These are phyloP conservation scores for Ophion slaviceki DNA, from an alignment of 2,888 invertebrate species.

Conservation along the genomic window DNA sequence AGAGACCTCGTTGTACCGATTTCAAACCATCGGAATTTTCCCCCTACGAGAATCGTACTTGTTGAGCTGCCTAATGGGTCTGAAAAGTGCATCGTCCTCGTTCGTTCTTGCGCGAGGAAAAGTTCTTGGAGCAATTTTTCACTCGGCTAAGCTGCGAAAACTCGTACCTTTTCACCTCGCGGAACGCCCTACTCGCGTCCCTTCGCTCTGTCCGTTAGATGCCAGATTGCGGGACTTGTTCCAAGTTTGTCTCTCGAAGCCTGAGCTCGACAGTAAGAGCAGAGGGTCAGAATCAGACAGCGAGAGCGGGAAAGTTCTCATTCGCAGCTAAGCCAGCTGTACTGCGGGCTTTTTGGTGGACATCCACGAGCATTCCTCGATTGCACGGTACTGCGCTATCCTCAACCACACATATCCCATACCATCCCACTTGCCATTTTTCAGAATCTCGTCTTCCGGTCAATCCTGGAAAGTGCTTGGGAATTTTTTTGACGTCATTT, in stretches of 20 bases:
- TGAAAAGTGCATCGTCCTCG: slow-evolving; percentile 69
- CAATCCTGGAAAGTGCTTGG: slow-evolving; percentile 34
- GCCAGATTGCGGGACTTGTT: slow-evolving; percentile 81
- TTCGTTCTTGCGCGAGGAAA: slow-evolving; percentile 67
- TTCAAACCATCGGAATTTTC: slow-evolving; percentile 43
- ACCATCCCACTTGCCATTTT: slow-evolving; percentile 22
- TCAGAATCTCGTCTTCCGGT: background rate
- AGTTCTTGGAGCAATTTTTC: slow-evolving; percentile 81
- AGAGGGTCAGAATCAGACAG: slow-evolving; percentile 18
- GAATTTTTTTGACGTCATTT: slow-evolving; percentile 21
- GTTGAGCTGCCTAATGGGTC: slow-evolving; percentile 81
- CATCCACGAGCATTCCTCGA: slow-evolving; percentile 9
- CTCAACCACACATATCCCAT: slow-evolving; percentile 12
- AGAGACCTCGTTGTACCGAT: slow-evolving; percentile 1
- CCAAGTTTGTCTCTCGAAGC: slow-evolving; percentile 75
- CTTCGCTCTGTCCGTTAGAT: slow-evolving; percentile 73
- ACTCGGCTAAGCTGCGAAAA: slow-evolving; percentile 76
- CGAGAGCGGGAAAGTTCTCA: slow-evolving; percentile 33
- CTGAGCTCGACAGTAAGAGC: slow-evolving; percentile 37
- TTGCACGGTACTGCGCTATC: background rate
- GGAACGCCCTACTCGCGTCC: slow-evolving; percentile 46
- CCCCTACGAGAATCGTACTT: slow-evolving; percentile 73
- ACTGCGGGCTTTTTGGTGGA: slow-evolving; percentile 36
- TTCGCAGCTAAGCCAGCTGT: slow-evolving; percentile 31
- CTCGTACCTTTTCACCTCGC: slow-evolving; percentile 35